Evolutionary conservation across 2,888 invertebrate genomes (phyloP).

Genomic region (Meliscaeva auricollis): DNA sequence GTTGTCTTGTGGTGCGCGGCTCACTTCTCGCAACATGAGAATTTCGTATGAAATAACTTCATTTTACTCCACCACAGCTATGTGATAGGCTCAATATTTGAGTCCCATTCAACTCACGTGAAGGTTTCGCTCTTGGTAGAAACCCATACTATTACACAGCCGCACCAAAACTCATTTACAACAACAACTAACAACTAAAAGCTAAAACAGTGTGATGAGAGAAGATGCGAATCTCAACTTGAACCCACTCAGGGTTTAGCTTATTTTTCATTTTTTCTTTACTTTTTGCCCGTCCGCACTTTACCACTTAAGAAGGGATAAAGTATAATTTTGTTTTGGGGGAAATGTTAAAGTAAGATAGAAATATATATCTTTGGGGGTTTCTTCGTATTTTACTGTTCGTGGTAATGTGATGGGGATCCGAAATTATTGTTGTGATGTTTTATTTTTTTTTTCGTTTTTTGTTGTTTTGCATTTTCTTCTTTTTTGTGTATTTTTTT

Average conservation of each 20-base stretch:
- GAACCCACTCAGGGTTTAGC: conserved; percentile 47
- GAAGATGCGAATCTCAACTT: conserved; percentile 69
- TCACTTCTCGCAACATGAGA: conserved; percentile 40
- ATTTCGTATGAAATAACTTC: conserved; percentile 48
- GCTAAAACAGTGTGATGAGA: conserved; percentile 27
- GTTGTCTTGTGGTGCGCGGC: not conserved
- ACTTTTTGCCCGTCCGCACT: conserved; percentile 31
- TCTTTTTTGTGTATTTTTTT: conserved; percentile 17
- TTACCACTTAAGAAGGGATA: conserved; percentile 63
- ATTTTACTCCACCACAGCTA: conserved; percentile 27
- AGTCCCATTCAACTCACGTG: conserved; percentile 19
- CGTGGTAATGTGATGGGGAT: conserved; percentile 31
- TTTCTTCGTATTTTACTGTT: not conserved
- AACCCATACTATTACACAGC: conserved; percentile 20
- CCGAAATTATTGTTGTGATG: conserved; percentile 49
- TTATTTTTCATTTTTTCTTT: conserved; percentile 7
- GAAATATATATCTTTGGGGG: conserved; percentile 53
- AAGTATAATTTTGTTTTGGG: conserved; percentile 35
- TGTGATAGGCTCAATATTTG: not conserved
- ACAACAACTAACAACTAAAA: too few species aligned
- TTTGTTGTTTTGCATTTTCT: conserved; percentile 59
- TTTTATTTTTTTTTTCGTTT: conserved; percentile 42
- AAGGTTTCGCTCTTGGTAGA: conserved; percentile 64
- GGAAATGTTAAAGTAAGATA: conserved; percentile 51
- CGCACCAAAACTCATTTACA: too few species aligned